Percentiles rank a stretch among this genome's conserved stretches.
phyloP scores from a whole-genome alignment of 2,797 vertebrate genomes.

The Sorex maritimensis region DNA sequence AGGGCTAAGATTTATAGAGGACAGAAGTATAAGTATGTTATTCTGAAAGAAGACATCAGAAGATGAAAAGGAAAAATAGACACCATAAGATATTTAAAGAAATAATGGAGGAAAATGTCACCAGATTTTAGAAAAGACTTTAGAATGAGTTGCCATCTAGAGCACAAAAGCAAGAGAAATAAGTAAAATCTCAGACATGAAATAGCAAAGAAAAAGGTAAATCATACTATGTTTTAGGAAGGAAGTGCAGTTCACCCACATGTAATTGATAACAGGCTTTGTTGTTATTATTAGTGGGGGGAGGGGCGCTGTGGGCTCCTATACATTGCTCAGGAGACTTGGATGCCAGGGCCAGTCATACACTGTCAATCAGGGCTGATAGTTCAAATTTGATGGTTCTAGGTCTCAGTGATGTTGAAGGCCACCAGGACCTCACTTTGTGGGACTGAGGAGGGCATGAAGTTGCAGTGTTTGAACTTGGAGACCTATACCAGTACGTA shows the following conservation, averaged over 20 bases:
- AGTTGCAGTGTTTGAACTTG: too few relatives aligned
- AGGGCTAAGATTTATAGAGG: background rate
- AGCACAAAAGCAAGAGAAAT: background rate
- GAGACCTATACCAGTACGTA: too few relatives aligned
- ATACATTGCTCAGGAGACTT: too few relatives aligned
- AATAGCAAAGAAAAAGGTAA: conserved; percentile 52
- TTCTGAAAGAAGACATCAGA: background rate
- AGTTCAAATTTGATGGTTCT: too few relatives aligned
- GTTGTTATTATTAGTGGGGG: too few relatives aligned
- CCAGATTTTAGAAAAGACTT: background rate
- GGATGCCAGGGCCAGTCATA: too few relatives aligned
- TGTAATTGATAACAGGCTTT: too few relatives aligned
- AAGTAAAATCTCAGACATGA: background rate
- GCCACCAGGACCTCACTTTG: too few relatives aligned
- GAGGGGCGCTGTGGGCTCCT: too few relatives aligned
- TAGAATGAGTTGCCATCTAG: background rate
- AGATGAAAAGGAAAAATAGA: background rate
- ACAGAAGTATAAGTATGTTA: background rate
- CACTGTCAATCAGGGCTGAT: too few relatives aligned
- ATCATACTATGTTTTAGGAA: background rate
- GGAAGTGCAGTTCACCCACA: background rate
- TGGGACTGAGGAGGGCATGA: too few relatives aligned
- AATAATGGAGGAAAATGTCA: background rate
- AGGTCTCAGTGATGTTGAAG: too few relatives aligned
- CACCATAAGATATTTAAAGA: conserved; percentile 25